phyloP scores from a whole-genome alignment of 2,888 invertebrate species.

The Ischnus inquisitorius region DNA sequence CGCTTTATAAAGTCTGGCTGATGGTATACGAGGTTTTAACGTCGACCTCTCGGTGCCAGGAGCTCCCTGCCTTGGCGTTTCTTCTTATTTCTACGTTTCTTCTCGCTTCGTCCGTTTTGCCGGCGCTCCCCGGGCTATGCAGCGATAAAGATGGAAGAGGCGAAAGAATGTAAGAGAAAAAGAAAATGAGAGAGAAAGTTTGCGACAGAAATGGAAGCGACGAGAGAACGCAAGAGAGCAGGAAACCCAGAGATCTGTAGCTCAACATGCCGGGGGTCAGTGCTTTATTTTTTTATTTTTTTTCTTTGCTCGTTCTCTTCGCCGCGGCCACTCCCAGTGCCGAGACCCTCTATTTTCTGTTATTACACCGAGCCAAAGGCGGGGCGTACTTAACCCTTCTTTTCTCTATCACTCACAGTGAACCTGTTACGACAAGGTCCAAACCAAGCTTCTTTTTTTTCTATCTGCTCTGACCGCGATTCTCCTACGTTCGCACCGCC shows the following conservation, averaged over 20 bases:
- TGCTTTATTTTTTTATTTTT: background rate
- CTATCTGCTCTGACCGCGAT: background rate
- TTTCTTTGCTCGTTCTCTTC: slow-evolving; percentile 12
- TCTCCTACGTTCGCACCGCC: background rate
- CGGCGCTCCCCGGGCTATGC: slow-evolving; percentile 19
- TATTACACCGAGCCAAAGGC: slow-evolving; percentile 21
- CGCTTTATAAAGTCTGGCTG: slow-evolving; percentile 19
- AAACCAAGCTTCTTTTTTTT: slow-evolving; percentile 36
- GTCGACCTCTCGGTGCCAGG: background rate
- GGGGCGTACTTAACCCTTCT: background rate
- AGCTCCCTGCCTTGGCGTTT: background rate
- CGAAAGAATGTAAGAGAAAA: slow-evolving; percentile 24
- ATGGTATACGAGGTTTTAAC: slow-evolving; percentile 1
- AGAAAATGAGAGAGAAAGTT: slow-evolving; percentile 13
- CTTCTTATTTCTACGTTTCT: slow-evolving; percentile 1
- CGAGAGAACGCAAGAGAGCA: slow-evolving; percentile 13
- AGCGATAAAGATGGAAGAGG: slow-evolving; percentile 28
- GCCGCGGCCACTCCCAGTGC: slow-evolving; percentile 16
- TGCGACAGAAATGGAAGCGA: background rate
- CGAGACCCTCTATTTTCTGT: slow-evolving; percentile 28
- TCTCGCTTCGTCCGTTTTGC: background rate
- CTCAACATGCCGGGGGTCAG: slow-evolving; percentile 7
- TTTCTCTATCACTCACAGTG: background rate
- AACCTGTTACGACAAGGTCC: slow-evolving; percentile 14
- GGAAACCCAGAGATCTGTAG: slow-evolving; percentile 6